Evolutionary conservation across 1,140 invertebrate genomes (phyloP).

Genomic region (Galendromus occidentalis): DNA sequence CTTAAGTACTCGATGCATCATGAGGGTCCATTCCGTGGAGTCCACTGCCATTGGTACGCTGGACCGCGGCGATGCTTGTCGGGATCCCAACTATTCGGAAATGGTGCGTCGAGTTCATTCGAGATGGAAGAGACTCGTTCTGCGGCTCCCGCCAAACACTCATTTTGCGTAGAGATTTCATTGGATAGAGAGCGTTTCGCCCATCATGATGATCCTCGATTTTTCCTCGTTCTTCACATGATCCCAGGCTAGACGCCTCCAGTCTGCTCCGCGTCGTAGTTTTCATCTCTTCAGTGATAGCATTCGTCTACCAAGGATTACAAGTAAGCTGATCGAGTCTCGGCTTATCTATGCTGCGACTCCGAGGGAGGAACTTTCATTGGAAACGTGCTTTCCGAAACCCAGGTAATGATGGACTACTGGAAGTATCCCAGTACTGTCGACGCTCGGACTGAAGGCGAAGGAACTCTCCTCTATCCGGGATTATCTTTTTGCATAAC

Average conservation of each 20-base stretch:
- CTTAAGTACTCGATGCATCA: too few species aligned
- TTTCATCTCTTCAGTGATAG: not conserved
- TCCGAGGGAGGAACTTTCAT: too few species aligned
- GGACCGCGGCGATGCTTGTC: too few species aligned
- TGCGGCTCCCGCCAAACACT: too few species aligned
- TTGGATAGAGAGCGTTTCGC: not conserved
- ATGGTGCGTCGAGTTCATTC: too few species aligned
- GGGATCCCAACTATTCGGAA: too few species aligned
- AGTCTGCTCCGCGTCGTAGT: not conserved
- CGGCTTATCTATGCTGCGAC: too few species aligned
- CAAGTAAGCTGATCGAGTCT: not conserved
- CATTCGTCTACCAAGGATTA: not conserved
- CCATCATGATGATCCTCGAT: not conserved
- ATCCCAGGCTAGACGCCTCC: not conserved
- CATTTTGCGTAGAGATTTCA: too few species aligned
- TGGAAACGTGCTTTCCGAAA: too few species aligned
- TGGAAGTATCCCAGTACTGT: slow-evolving; percentile 8
- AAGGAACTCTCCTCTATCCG: slow-evolving; percentile 8
- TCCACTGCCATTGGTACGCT: too few species aligned
- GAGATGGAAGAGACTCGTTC: too few species aligned
- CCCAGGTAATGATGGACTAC: slow-evolving; percentile 11
- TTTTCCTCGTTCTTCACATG: not conserved
- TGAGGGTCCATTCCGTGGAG: too few species aligned
- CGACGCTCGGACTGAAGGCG: slow-evolving; percentile 1
- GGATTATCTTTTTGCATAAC: not conserved